Evolutionary conservation across 2,113 vertebrate species (phyloP).

Genomic region (Connochaetes taurinus): DNA sequence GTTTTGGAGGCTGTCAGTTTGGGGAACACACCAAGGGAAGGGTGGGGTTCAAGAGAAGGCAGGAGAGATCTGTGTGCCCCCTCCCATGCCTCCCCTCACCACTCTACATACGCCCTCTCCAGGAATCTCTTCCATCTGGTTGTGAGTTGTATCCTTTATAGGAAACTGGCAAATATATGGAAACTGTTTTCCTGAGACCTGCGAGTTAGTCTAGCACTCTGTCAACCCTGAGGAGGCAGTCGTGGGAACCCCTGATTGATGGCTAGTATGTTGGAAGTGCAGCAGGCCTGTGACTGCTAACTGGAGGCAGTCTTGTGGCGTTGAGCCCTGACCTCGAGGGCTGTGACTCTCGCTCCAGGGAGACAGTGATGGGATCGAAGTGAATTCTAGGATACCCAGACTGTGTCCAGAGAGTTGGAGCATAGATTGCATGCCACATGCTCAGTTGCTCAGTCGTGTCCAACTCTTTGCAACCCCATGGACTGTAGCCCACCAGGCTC

Average conservation of each 20-base stretch:
- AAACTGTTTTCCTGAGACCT: neutral
- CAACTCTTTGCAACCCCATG: neutral
- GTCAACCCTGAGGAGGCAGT: too few relatives aligned
- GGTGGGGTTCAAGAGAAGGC: neutral
- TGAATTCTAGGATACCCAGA: neutral
- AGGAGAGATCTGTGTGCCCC: accelerated
- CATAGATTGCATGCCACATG: neutral
- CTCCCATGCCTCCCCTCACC: neutral
- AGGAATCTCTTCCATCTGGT: neutral
- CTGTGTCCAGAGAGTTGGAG: neutral
- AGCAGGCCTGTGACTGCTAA: neutral
- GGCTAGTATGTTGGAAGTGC: neutral
- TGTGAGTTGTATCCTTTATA: neutral
- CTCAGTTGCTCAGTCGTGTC: neutral
- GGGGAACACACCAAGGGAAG: neutral
- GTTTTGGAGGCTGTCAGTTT: neutral
- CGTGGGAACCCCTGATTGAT: neutral
- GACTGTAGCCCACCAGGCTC: neutral
- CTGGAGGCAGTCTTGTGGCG: neutral
- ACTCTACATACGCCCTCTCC: neutral
- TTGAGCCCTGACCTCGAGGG: neutral
- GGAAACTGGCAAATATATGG: neutral
- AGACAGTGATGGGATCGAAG: neutral
- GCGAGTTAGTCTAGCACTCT: neutral
- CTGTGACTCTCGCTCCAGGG: neutral